phyloP scores from a whole-genome alignment of 2,113 vertebrate species.

The Sander vitreus region DNA sequence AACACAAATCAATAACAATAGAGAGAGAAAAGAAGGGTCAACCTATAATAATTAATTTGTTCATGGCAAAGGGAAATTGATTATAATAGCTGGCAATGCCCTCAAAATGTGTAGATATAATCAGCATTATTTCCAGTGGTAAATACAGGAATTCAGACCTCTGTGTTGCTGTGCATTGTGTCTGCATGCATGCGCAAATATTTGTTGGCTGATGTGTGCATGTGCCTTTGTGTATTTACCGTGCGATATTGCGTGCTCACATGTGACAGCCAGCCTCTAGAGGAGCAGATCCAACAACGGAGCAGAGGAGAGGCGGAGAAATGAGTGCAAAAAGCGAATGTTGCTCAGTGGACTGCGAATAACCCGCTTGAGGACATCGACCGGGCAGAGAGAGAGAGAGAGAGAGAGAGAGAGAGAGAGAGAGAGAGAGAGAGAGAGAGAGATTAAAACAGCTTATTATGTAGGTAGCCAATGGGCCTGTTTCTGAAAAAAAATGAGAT shows the following conservation, averaged over 20 bases:
- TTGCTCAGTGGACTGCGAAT: conserved; percentile 50
- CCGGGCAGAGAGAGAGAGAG: not conserved
- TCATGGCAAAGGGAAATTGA: not conserved
- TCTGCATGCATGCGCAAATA: not conserved
- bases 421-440: not conserved
- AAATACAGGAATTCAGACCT: not conserved
- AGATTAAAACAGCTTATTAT: no score
- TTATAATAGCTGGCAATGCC: not conserved
- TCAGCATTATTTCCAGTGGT: not conserved
- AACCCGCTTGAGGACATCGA: conserved; percentile 42
- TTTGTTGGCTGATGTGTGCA: not conserved
- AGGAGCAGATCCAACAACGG: conserved; percentile 23
- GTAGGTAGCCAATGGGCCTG: no score
- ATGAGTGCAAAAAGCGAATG: conserved; percentile 39
- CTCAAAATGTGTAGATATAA: not conserved
- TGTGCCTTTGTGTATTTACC: not conserved
- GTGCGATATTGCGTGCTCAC: not conserved
- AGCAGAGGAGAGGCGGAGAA: conserved; percentile 26
- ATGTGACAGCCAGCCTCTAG: not conserved
- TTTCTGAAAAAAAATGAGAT: no score
- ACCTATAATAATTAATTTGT: not conserved
- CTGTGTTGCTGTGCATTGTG: not conserved
- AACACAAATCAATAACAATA: conserved; percentile 33
- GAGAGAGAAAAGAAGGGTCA: not conserved
- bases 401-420: not conserved